Base-by-base conservation (phyloP, 2,888 invertebrate genomes). In the Aleiodes leptofemur region DNA sequence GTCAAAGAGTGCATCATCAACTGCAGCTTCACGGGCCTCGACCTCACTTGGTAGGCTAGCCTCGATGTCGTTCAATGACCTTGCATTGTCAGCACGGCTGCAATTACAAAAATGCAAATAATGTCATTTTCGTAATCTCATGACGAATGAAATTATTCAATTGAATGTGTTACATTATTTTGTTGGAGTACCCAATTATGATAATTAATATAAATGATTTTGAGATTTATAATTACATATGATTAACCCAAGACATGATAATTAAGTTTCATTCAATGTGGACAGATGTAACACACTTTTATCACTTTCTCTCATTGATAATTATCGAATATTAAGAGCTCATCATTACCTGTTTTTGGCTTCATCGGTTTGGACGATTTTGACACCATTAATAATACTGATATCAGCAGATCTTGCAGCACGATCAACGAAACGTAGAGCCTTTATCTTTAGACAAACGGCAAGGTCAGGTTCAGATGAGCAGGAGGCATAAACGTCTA, bases 371-470 rank as follows among this genome's bases (percentile, higher is more conserved):
- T 92, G 91, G 43, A 91, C 90, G 79, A 91, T 87, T 80, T 88
- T 89, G 77, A 91, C 85, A 61, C 91, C 91, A 72, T 91, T 91
- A 72, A 86, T 77, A 74, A 91, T 77, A 66, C 87, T 86, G 81
- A 91, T 89, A 80, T 90, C 90, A 48, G 91, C 92, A 4, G 91
- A 89, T 77, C 94, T 92, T 29, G 94, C 92, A 66, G 93, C 93
- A 84, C 95, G 93, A 84, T 95, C 95, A 87, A 96, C 90, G 53
- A 94, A 94, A 43, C 94, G 92, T 5, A 96, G 92, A 68, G 96
- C 90, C 88, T 95, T 96, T 77, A 95, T 90, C 88, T 96, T 96
- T 64, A 96, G 91, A 85, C 96, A 96, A 79, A 94, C 93, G 3
- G 94, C 91, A 43, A 95, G 88, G 80, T 94, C 94, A 77, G 92